Evolutionary conservation across 2,797 vertebrate species (phyloP), one percentile per base, ranked within the genome.

Genomic region (Picus viridis): DNA sequence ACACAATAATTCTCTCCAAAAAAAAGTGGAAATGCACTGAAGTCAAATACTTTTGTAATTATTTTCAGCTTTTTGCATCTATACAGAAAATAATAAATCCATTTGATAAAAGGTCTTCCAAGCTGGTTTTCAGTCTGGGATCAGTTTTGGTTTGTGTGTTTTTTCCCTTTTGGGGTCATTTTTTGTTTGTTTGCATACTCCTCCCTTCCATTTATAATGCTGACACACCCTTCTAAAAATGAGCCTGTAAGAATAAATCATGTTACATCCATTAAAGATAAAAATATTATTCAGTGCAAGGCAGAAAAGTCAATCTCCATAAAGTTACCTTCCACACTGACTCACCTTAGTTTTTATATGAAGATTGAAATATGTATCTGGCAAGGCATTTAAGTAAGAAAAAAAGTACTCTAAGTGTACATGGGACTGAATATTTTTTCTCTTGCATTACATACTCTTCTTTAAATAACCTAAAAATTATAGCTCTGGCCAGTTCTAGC

Each of bases 251-350:
- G 54, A 93, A 81, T 75, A 95, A 89, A 95, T 78, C 65, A 93
- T 24, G 1, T 81, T 92, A 91, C 83, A 85, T 85, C 88, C 93
- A 92, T 91, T 92, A 79, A 88, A 82, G 16, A 43, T 32, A 93
- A 95, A 96, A 94, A 91, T 47, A 89, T 30, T 45, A 89, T 82
- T 89, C 76, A 90, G 71, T 51, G 87, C 18, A 81, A 92, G 81
- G 70, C 83, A 88, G 47, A 83, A 89, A 89, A 88, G 26, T n/a
- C 83, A 86, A 89, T 82, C 71, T 88, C 77, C 41, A 88, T 74
- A 69, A 92, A 91, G 53, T 58, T 94, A 75, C 49, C 32, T 12
- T 83, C 29, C 24, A 36, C 59, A 74, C n/a, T 36, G 59, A 89
- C 59, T 70, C 43, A 89, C 82, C 80, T 71, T 57, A 61, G 30